Base-by-base conservation (phyloP, 2,113 vertebrate species). In the Reinhardtius hippoglossoides region DNA sequence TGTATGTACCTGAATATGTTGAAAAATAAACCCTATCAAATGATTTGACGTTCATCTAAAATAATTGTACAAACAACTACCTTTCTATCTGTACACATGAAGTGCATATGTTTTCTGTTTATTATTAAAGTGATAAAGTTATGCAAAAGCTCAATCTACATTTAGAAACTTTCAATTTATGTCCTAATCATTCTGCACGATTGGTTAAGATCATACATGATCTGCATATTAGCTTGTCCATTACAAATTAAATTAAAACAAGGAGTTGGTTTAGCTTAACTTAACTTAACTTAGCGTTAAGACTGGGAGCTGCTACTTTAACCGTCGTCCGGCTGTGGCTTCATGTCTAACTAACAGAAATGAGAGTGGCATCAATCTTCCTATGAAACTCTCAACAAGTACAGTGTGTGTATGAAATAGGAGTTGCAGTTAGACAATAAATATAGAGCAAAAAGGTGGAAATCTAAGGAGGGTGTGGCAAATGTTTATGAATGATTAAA, bases 401-500 rank as follows among this genome's bases (percentile, higher is more conserved):
- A 31, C 27, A 31, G 27, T 9, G n/a, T 13, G 48, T 48, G 16
- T 58, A 60, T 48, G 37, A 21, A 35, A 44, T 2, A 26, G 2
- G 5, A 37, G 24, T 40, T 18, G 40, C 31, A 9, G 50, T 44
- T 24, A 76, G 55, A 40, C n/a, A 14, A 37, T n/a, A 40, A 42
- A 59, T 40, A 9, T 4, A 54, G 24, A 48, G 9, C 13, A 5
- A 50, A 27, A 20, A n/a, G 48, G 48, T 52, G 5, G 64, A 21
- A 9, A 46, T 21, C 26, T 62, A 46, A 50, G 20, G 15, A 60
- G 27, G 58, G 42, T 24, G 44, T 46, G 37, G 26, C 52, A 71
- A 35, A 63, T 63, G 50, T 67, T 56, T 54, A n/a, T 50, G 37
- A 75, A 84, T 57, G 67, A 71, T 48, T 24, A 74, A 55, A 31